Evolutionary conservation across 1,140 invertebrate genomes (phyloP), one percentile per base, ranked within the genome.

Genomic region (Chrysomallon squamiferum): DNA sequence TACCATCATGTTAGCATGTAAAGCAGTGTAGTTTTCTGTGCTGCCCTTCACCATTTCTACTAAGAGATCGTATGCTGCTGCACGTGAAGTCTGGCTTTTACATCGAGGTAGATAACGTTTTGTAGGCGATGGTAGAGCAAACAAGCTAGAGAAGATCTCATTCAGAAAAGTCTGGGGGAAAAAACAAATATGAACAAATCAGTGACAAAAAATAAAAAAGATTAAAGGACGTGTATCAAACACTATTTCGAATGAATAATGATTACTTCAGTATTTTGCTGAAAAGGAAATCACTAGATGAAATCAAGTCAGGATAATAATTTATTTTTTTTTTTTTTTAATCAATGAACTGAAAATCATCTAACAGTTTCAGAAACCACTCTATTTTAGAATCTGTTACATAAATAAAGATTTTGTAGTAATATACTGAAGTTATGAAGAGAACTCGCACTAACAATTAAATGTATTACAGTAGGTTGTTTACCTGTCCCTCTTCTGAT

Each of bases 71-170:
- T 95, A 97, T 0, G 94, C 93, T 2, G 94, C 92, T 0, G 93
- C 93, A 32, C 95, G 88, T 0, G 94, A 93, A 27, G 92, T 89
- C 64, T 92, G 91, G 50, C 93, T 95, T 85, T 97, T 97, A 84
- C 95, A 97, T 80, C 96, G 96, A 0, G 95, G 95, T 5, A 96
- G 89, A 74, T 95, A 90, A 18, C 95, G 89, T 58, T 93, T 90
- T 60, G 89, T 88, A 0, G 94, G 93, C 77, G 91, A 94, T 0
- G 95, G 94, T 50, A 96, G 88, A 32, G 94, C 93, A 83, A 97
- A 97, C 5, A 97, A 86, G 82, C 93, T 94, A 32, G 93, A 91
- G 79, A 96, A 96, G 0, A 95, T 88, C 86, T 92, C 84, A 71
- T 90, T 87, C 13, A 84, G 64, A 49, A 85, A 78, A 15, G 66